Evolutionary conservation across 2,888 invertebrate genomes (phyloP), one percentile per base, ranked within the genome.

Genomic region (Thera britannica): DNA sequence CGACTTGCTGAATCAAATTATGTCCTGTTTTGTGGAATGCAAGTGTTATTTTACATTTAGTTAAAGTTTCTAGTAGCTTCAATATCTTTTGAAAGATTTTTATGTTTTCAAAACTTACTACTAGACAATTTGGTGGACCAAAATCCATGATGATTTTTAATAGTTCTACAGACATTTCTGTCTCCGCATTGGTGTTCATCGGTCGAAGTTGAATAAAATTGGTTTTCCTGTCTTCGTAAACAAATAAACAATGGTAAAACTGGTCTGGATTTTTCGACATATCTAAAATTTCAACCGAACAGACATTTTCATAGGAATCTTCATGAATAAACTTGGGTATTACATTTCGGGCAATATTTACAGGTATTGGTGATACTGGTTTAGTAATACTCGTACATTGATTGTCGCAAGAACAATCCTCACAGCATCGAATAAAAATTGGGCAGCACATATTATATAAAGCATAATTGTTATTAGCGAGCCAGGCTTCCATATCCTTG

Each of bases 141-240:
- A 70, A 62, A 51, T 73, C 73, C 59, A 70, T 62, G 6, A 73
- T 49, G 44, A 73, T 58, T 23, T 68, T 62, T 2, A 61, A 52
- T 7, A 73, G 65, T 58, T 73, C 73, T 1, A 66, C 36, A 0
- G 66, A 23, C 3, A 68, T 36, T n/a, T 71, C 68, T 0, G 60
- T 49, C 6, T 68, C 58, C 4, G 55, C 48, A 11, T 46, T 41
- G 7, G 58, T 44, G 55, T 70, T 9, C 70, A 4, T 41, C 2
- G 73, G 73, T 62, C 73, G 59, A 12, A 73, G 64, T 51, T 70
- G 72, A 41, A 73, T 44, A 34, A 62, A 73, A 11, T 66, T 48
- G 0, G 66, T 68, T 41, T 49, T 65, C 46, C n/a, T 58, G 38
- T 73, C 66, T 49, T 65, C 51, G 8, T 70, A 64, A 34, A 72